Evolutionary conservation across 2,888 invertebrate genomes (phyloP).

Genomic region (Tyria jacobaeae): DNA sequence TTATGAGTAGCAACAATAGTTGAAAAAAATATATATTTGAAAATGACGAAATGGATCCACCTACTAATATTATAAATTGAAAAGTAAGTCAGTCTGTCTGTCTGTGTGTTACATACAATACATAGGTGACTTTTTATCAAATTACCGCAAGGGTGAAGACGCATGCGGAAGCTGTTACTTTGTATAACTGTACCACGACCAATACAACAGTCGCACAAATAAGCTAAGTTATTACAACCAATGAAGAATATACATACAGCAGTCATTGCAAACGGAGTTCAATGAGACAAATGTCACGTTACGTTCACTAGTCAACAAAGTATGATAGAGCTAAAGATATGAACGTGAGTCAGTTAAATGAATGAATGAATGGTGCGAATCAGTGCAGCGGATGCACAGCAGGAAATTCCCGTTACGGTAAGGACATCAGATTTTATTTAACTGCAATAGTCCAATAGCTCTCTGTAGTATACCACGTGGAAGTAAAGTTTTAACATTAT

Average conservation of each 20-base stretch:
- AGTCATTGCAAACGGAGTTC: neutral
- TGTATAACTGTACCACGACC: neutral
- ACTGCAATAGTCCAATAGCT: slow-evolving; percentile 22
- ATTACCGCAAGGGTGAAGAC: too few species aligned
- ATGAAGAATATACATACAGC: neutral
- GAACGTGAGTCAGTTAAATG: slow-evolving; percentile 43
- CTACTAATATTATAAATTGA: too few species aligned
- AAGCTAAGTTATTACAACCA: neutral
- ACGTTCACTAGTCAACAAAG: neutral
- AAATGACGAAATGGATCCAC: too few species aligned
- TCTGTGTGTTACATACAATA: too few species aligned
- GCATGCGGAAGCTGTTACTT: too few species aligned
- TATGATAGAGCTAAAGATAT: slow-evolving; percentile 26
- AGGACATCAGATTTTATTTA: slow-evolving; percentile 37
- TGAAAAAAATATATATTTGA: too few species aligned
- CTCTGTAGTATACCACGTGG: slow-evolving; percentile 14
- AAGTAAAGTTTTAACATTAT: neutral
- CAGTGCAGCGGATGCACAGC: slow-evolving; percentile 42
- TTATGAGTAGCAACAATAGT: too few species aligned
- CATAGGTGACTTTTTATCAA: too few species aligned
- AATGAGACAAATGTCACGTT: neutral
- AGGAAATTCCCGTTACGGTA: slow-evolving; percentile 43
- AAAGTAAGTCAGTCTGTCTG: too few species aligned
- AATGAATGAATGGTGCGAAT: slow-evolving; percentile 27
- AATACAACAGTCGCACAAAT: neutral